These are phyloP conservation scores for Trochalopteron elliotii DNA, from an alignment of 2,113 vertebrate species.

Conservation along the genomic window DNA sequence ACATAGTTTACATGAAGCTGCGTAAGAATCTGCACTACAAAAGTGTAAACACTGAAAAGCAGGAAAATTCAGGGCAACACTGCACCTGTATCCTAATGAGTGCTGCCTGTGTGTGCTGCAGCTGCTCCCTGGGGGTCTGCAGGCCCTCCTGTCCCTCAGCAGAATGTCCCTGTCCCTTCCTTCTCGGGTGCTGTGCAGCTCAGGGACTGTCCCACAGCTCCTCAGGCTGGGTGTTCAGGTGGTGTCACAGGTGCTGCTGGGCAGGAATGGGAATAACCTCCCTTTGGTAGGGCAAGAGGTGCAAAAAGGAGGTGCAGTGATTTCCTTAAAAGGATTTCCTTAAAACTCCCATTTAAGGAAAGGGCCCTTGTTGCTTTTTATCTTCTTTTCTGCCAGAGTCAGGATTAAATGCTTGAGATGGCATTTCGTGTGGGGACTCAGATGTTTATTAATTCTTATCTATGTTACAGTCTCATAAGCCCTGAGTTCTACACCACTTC, in stretches of 20 bases:
- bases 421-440: not conserved
- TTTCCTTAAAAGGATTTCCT: too few relatives aligned
- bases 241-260: not conserved
- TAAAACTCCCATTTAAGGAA: not conserved
- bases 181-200: not conserved
- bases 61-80: too few relatives aligned
- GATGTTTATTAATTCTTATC: not conserved
- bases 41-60: too few relatives aligned
- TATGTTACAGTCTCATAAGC: not conserved
- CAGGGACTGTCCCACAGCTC: not conserved
- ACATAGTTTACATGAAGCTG: too few relatives aligned
- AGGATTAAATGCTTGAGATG: not conserved
- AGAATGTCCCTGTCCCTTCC: not conserved
- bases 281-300: not conserved
- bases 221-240: not conserved
- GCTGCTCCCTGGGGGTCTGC: not conserved
- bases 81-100: fast-evolving
- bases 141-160: not conserved
- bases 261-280: not conserved
- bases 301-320: not conserved
- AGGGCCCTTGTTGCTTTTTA: not conserved
- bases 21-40: too few relatives aligned
- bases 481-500: not conserved
- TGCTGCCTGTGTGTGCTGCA: not conserved
- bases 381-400: not conserved